These are phyloP conservation scores for Triops cancriformis DNA, from an alignment of 1,140 invertebrate species.

Conservation along the genomic window DNA sequence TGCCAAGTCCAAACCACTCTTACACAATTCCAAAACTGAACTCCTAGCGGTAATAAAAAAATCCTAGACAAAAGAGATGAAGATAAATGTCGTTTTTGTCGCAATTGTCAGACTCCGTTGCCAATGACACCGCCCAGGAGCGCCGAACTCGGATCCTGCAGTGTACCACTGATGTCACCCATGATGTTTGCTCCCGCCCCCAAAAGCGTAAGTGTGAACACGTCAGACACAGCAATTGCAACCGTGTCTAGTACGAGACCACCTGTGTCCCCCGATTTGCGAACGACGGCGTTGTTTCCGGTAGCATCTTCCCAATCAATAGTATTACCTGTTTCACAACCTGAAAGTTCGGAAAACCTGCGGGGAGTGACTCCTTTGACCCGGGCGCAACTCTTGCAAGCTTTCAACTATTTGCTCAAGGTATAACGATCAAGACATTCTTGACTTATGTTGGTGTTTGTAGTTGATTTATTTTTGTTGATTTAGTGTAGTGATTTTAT, in stretches of 20 bases:
- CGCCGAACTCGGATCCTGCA: neutral
- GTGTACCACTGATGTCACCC: conserved; percentile 24
- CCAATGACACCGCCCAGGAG: neutral
- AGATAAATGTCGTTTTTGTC: neutral
- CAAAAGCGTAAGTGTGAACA: neutral
- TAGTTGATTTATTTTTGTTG: neutral
- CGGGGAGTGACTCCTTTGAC: conserved; percentile 52
- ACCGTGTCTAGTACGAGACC: neutral
- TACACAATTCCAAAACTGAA: neutral
- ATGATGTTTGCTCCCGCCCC: conserved; percentile 25
- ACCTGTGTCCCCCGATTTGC: conserved; percentile 15
- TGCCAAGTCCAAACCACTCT: neutral
- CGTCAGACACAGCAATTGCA: neutral
- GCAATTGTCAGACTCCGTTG: neutral
- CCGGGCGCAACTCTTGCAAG: conserved; percentile 75
- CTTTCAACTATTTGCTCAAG: conserved; percentile 73
- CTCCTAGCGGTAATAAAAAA: neutral
- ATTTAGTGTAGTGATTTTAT: neutral
- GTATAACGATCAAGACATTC: neutral
- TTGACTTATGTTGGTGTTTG: neutral
- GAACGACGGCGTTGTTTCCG: neutral
- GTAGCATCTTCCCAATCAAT: neutral
- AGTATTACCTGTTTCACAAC: neutral
- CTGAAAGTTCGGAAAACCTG: neutral
- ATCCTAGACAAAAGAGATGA: neutral